Conservation (phyloP, 2,113 vertebrate species). For the Odontesthes bonariensis region DNA sequence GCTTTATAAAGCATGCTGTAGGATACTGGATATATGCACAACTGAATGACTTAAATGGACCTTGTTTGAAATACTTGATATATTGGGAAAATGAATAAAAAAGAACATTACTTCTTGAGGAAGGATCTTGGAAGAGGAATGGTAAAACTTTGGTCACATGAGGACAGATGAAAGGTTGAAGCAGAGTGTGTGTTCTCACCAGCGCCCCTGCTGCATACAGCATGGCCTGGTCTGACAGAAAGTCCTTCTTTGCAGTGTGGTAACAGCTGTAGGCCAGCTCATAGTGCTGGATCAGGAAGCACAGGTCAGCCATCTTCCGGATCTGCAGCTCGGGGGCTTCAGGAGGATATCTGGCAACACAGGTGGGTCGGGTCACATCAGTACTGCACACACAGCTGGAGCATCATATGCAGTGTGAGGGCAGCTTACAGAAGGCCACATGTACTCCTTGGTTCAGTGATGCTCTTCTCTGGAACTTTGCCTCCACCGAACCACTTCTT, state of each 20-base stretch:
- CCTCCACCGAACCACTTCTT: slow-evolving; percentile 98
- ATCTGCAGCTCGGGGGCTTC: slow-evolving; percentile 99
- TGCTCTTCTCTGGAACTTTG: slow-evolving; percentile 95
- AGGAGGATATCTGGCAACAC: slow-evolving; percentile 89
- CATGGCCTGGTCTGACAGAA: slow-evolving; percentile 98
- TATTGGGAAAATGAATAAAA: too few species aligned
- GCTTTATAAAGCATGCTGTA: too few species aligned
- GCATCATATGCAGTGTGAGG: background rate
- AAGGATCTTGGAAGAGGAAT: too few species aligned
- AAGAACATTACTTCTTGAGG: too few species aligned
- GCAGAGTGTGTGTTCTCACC: slow-evolving; percentile 80
- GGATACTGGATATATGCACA: too few species aligned
- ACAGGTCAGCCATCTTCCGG: slow-evolving; percentile 98
- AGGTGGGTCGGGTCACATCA: slow-evolving; percentile 10
- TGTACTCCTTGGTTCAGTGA: slow-evolving; percentile 94
- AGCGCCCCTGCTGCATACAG: slow-evolving; percentile 96
- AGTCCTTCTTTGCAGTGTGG: slow-evolving; percentile 99
- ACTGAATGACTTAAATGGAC: too few species aligned
- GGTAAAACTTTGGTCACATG: background rate
- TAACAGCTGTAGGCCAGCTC: slow-evolving; percentile 98
- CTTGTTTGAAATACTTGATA: too few species aligned
- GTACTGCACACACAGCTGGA: background rate
- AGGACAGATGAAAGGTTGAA: too few species aligned
- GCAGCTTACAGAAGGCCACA: slow-evolving; percentile 91
- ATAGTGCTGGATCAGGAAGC: slow-evolving; percentile 98